Conservation (phyloP, 2,113 vertebrate species). For the Climacteris rufus region DNA sequence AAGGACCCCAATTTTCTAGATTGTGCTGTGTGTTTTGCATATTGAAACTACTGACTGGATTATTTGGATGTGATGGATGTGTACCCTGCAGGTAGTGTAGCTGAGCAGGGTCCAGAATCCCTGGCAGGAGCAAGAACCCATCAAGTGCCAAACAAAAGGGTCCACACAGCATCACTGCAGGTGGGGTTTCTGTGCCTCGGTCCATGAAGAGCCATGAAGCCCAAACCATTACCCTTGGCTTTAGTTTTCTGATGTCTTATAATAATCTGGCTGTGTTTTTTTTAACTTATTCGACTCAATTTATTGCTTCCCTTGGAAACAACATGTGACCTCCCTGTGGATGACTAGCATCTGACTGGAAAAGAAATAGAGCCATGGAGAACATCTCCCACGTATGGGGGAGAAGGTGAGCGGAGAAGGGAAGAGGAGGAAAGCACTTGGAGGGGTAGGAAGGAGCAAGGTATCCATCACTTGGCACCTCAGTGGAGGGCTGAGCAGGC, state of each 20-base stretch:
- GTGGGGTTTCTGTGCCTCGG: neutral
- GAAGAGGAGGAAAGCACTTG: neutral
- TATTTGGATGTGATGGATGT: neutral
- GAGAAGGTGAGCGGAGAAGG: neutral
- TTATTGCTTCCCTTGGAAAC: constrained; percentile 15
- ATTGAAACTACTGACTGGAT: neutral
- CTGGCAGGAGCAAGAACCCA: neutral
- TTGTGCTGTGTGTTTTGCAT: neutral
- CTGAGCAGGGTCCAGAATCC: neutral
- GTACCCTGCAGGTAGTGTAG: neutral
- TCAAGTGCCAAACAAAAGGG: neutral
- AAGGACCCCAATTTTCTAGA: rapidly evolving
- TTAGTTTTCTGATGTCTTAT: neutral
- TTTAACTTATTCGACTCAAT: neutral
- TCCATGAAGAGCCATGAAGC: neutral
- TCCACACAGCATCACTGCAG: rapidly evolving
- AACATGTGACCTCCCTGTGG: neutral
- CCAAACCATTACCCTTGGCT: neutral
- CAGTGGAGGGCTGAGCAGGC: neutral
- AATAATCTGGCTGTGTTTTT: neutral
- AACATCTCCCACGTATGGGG: neutral
- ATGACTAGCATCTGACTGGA: neutral
- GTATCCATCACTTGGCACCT: neutral
- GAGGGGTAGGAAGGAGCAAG: neutral
- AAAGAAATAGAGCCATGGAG: neutral